A percentile compares a stretch with the other conserved stretches of the same genome.
These are phyloP conservation scores for Schizotus pectinicornis DNA, from an alignment of 2,888 invertebrate species.

Conservation along the genomic window DNA sequence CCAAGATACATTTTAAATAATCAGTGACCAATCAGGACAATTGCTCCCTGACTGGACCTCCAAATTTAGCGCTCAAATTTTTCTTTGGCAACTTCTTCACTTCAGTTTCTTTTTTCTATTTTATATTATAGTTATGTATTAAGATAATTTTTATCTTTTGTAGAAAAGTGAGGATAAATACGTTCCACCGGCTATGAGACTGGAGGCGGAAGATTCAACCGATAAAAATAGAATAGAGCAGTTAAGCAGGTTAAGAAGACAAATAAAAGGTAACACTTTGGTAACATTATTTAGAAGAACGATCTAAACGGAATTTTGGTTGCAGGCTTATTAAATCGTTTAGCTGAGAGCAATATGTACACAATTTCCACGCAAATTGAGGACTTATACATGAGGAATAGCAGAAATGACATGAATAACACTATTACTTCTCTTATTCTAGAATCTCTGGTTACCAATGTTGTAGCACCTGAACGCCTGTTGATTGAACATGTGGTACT, in stretches of 20 bases:
- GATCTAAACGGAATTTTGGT: too few relatives aligned
- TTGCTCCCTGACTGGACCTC: not conserved
- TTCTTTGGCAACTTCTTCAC: not conserved
- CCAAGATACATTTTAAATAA: too few relatives aligned
- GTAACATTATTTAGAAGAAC: not conserved
- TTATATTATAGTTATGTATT: too few relatives aligned
- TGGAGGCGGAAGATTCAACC: conserved; percentile 57
- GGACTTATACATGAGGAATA: conserved; percentile 76
- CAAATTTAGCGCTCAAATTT: not conserved
- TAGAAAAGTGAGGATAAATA: conserved; percentile 62
- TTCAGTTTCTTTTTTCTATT: too few relatives aligned
- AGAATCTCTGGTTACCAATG: conserved; percentile 70
- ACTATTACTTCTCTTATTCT: conserved; percentile 72
- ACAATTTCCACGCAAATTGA: conserved; percentile 82
- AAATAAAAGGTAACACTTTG: conserved; percentile 74
- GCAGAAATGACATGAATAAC: conserved; percentile 83
- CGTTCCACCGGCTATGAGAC: conserved; percentile 82
- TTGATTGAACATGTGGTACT: conserved; percentile 85
- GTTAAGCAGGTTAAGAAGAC: conserved; percentile 72
- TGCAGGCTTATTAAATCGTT: conserved; percentile 77
- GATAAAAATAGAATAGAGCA: conserved; percentile 63
- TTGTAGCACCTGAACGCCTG: conserved; percentile 74
- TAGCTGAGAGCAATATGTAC: conserved; percentile 88
- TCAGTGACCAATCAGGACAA: too few relatives aligned
- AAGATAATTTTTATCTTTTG: conserved; percentile 26